Base-by-base conservation (phyloP, 2,888 invertebrate genomes). In the Cataglyphis cursor region DNA sequence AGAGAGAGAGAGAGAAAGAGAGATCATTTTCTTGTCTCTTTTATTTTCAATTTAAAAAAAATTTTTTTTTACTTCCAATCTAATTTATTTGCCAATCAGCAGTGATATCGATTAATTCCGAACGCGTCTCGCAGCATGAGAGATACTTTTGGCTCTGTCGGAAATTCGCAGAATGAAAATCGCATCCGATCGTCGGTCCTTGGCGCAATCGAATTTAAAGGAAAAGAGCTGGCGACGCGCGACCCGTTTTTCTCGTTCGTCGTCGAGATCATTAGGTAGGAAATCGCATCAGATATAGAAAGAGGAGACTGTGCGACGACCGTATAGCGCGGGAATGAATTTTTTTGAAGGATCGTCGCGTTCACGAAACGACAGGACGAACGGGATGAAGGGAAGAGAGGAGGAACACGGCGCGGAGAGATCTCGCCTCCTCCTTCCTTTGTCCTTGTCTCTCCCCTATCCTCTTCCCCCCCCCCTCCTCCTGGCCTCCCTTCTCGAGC, bases 291-390 rank as follows among this genome's bases (percentile, higher is more conserved):
- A 59, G 74, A 73, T 28, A 24, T 57, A 59, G 48, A 21, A 31
- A 54, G 64, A 61, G 61, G 72, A 59, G 74, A 24, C 73, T 83
- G 80, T 6, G 85, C 72, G 78, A 78, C 70, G 78, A 59, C 21
- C 72, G 78, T 59, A 31, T 59, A 59, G 44, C 59, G 24, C 24
- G 78, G 78, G 87, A 87, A 85, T 86, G 83, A 88, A 90, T 90
- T 90, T 89, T 89, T 89, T 90, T 84, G 85, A 88, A 84, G 83
- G 86, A 87, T 85, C 86, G 82, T 70, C 74, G 72, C 59, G 48
- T 76, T 80, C 66, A 68, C 76, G 70, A 81, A 81, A 57, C 41
- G 80, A 72, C 81, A 86, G 85, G 85, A 57, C 51, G 24, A 59
- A 83, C 38, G 0, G 24, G 78, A 59, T 12, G 70, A 70, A 1